Percentiles rank a stretch among this genome's conserved stretches.
phyloP scores from a whole-genome alignment of 2,113 vertebrate species.

The Channa argus region DNA sequence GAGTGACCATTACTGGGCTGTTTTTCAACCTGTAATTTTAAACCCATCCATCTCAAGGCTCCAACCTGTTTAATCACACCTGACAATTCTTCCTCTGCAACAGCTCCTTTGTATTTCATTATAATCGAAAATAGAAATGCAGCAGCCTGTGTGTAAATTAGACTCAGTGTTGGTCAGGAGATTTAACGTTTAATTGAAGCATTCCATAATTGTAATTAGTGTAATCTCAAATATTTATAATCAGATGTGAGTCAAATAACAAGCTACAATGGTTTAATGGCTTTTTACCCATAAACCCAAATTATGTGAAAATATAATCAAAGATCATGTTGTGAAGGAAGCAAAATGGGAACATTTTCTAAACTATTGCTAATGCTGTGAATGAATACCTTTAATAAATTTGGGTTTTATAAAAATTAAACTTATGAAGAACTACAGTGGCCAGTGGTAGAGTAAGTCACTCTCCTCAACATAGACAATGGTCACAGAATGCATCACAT shows the following conservation, averaged over 20 bases:
- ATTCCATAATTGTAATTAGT: neutral
- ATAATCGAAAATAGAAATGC: neutral
- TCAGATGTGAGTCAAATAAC: neutral
- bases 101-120: neutral
- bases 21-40: constrained; percentile 24
- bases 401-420: neutral
- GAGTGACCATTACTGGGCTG: neutral
- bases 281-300: constrained; percentile 20
- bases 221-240: constrained; percentile 18
- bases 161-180: neutral
- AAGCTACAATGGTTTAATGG: constrained; percentile 2
- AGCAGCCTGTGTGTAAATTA: neutral
- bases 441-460: no score
- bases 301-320: constrained; percentile 1
- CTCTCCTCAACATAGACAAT: no score
- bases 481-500: no score
- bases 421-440: no score
- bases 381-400: neutral
- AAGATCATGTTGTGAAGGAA: neutral
- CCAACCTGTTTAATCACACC: constrained; percentile 5
- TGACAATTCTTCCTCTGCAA: constrained; percentile 17
- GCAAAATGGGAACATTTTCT: no score
- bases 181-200: neutral
- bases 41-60: constrained; percentile 15
- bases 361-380: neutral